Conservation (phyloP, 2,113 vertebrate species). For the Anser brachyrhynchus region DNA sequence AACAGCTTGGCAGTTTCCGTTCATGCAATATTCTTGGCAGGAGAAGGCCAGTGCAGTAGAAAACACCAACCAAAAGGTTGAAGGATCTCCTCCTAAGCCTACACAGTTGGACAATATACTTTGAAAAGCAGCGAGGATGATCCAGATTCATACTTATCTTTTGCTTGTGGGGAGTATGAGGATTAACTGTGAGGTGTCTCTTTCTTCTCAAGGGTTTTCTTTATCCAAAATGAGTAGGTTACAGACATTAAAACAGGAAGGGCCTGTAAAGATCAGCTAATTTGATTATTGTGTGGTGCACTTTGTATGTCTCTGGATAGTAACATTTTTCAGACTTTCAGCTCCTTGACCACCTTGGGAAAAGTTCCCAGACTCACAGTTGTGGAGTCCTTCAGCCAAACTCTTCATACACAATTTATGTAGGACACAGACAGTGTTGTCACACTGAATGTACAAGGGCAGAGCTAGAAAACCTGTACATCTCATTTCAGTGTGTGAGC, state of each 20-base stretch:
- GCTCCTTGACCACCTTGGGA: neutral
- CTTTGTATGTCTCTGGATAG: neutral
- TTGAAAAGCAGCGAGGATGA: neutral
- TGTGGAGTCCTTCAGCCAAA: neutral
- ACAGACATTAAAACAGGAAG: neutral
- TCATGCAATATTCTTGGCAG: neutral
- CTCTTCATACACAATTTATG: neutral
- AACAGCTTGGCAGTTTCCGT: conserved; percentile 10
- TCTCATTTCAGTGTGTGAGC: neutral
- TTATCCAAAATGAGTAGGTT: neutral
- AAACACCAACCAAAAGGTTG: neutral
- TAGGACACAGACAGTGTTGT: neutral
- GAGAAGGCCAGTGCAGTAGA: neutral
- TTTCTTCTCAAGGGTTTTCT: neutral
- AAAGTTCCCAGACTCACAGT: neutral
- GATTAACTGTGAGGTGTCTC: neutral
- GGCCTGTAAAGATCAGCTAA: neutral
- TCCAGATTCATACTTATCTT: neutral
- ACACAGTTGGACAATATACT: neutral
- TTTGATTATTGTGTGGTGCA: neutral
- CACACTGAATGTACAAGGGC: neutral
- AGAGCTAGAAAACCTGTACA: neutral
- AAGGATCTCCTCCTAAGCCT: neutral
- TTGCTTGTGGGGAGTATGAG: neutral
- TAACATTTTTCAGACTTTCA: neutral